These are phyloP conservation scores for Denticeps clupeoides DNA, from an alignment of 2,797 vertebrate species.

Conservation along the genomic window DNA sequence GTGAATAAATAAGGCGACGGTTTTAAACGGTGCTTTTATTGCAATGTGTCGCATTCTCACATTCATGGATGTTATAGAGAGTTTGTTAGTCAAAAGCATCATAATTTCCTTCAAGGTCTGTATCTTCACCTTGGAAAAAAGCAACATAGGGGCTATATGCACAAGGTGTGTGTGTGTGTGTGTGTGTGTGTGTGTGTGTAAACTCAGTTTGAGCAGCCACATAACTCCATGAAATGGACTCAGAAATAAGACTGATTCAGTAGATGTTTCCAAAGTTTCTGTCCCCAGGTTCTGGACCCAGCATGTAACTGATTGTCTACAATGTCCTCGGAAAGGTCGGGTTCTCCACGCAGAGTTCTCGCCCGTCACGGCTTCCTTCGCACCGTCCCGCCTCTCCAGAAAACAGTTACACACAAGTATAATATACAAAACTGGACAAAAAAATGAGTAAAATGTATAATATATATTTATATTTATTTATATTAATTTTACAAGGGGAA, in stretches of 20 bases:
- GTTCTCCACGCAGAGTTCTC: slow-evolving; percentile 53
- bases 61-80: slow-evolving; percentile 73
- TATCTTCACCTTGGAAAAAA: slow-evolving; percentile 59
- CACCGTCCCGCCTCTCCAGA: slow-evolving; percentile 58
- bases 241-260: slow-evolving; percentile 57
- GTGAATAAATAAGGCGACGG: slow-evolving; percentile 20
- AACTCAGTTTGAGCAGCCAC: slow-evolving; percentile 54
- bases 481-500: slow-evolving; percentile 50
- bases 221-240: slow-evolving; percentile 45
- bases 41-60: slow-evolving; percentile 77
- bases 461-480: slow-evolving; percentile 42
- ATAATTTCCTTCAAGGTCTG: slow-evolving; percentile 65
- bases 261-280: slow-evolving; percentile 53
- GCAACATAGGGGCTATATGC: slow-evolving; percentile 59
- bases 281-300: slow-evolving; percentile 54
- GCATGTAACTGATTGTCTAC: slow-evolving; percentile 69
- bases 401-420: slow-evolving; percentile 58
- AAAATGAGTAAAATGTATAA: slow-evolving; percentile 55
- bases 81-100: slow-evolving; percentile 72
- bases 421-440: slow-evolving; percentile 66
- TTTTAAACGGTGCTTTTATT: slow-evolving; percentile 76
- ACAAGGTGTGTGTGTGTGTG: slow-evolving; percentile 49
- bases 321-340: slow-evolving; percentile 59
- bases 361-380: slow-evolving; percentile 50
- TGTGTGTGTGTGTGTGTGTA: slow-evolving; percentile 59